Evolutionary conservation across 1,140 invertebrate genomes (phyloP).

Genomic region (Formica selysi): DNA sequence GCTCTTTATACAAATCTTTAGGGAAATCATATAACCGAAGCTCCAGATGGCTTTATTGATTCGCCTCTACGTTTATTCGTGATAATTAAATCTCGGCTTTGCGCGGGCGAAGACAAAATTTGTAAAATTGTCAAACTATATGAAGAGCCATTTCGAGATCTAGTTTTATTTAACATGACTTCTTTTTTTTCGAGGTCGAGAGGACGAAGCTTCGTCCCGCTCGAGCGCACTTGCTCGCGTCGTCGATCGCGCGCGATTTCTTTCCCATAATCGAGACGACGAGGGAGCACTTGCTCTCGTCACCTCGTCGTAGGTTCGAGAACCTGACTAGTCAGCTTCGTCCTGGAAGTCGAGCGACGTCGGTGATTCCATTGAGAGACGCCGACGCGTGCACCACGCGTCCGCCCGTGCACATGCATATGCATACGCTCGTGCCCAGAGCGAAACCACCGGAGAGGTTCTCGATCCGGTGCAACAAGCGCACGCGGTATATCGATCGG

Average conservation of each 20-base stretch:
- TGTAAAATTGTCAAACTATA: not conserved
- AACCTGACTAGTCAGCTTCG: constrained; percentile 16
- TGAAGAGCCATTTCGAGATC: not conserved
- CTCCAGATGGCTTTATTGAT: constrained; percentile 2
- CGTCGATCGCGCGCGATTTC: constrained; percentile 41
- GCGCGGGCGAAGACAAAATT: constrained; percentile 15
- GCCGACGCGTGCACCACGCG: constrained; percentile 25
- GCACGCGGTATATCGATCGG: constrained; percentile 24
- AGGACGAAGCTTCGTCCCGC: constrained; percentile 15
- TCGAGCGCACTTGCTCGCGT: constrained; percentile 48
- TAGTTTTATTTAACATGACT: constrained; percentile 13
- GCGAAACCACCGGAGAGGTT: constrained; percentile 26
- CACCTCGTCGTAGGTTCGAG: constrained; percentile 26
- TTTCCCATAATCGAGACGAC: constrained; percentile 23
- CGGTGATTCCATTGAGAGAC: constrained; percentile 23
- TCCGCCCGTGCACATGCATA: constrained; percentile 49
- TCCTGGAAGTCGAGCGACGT: constrained; percentile 19
- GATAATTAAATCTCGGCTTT: constrained; percentile 43
- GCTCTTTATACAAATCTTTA: constrained; percentile 20
- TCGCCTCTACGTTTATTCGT: constrained; percentile 19
- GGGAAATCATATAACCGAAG: constrained; percentile 24
- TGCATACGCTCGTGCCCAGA: constrained; percentile 52
- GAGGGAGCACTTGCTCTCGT: constrained; percentile 9
- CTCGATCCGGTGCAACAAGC: constrained; percentile 55
- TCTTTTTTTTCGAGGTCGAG: constrained; percentile 7